A percentile compares a stretch with the other conserved stretches of the same genome.
phyloP scores from a whole-genome alignment of 2,113 vertebrate species.

The Tinamus guttatus region DNA sequence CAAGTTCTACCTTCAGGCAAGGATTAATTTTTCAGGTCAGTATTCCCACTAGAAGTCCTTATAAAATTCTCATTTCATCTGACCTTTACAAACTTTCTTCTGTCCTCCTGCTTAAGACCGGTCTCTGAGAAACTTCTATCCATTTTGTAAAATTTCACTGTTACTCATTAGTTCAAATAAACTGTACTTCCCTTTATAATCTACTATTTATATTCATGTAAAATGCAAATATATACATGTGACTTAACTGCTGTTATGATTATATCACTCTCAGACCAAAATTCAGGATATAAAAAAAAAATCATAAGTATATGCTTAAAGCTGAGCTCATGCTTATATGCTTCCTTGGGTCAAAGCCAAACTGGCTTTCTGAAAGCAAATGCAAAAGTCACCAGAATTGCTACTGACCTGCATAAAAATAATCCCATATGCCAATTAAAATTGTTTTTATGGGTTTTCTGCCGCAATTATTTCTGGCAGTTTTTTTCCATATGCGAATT shows the following conservation, averaged over 20 bases:
- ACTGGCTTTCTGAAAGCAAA: neutral
- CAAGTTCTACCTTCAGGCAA: neutral
- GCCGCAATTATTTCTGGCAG: conserved; percentile 51
- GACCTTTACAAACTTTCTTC: neutral
- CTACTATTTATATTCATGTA: neutral
- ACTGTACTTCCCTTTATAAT: neutral
- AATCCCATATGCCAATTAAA: conserved; percentile 24
- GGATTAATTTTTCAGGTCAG: neutral
- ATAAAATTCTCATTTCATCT: neutral
- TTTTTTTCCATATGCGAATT: conserved; percentile 35
- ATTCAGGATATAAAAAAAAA: neutral
- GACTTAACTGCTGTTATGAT: neutral
- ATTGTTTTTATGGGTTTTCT: conserved; percentile 21
- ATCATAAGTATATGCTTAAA: neutral
- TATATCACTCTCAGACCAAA: neutral
- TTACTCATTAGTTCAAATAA: neutral
- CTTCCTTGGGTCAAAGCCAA: neutral
- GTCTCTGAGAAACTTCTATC: neutral
- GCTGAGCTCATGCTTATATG: neutral
- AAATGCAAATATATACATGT: neutral
- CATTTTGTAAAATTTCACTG: neutral
- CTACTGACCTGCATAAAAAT: neutral
- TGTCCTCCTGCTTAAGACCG: neutral
- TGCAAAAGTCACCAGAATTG: neutral
- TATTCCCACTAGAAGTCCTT: neutral